Percentiles rank a stretch among this genome's conserved stretches.
phyloP scores from a whole-genome alignment of 2,888 invertebrate genomes.

The Phaonia tiefii region DNA sequence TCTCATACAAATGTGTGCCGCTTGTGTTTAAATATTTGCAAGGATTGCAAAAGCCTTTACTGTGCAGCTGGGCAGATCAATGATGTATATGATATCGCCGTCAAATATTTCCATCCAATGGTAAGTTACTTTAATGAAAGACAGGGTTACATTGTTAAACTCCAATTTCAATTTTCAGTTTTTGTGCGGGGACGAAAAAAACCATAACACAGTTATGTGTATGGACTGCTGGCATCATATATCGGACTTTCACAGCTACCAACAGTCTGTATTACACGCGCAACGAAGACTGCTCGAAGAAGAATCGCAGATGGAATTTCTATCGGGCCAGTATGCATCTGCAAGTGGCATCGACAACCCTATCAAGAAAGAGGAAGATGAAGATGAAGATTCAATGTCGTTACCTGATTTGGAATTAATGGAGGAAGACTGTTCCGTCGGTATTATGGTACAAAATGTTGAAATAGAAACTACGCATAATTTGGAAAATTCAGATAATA shows the following conservation, averaged over 20 bases:
- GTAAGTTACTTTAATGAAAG: constrained; percentile 30
- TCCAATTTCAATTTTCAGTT: background rate
- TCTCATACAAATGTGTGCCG: constrained; percentile 46
- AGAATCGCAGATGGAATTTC: constrained; percentile 33
- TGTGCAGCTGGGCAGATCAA: constrained; percentile 50
- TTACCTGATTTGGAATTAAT: background rate
- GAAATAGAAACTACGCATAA: background rate
- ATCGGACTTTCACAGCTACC: background rate
- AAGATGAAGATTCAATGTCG: background rate
- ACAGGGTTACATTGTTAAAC: background rate
- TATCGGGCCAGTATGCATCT: constrained; percentile 57
- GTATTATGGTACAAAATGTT: background rate
- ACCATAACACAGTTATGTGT: background rate
- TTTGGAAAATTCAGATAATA: background rate
- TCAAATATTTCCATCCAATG: constrained; percentile 61
- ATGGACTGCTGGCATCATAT: background rate
- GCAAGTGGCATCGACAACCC: background rate
- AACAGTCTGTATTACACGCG: background rate
- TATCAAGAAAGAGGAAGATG: background rate
- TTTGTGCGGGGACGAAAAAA: constrained; percentile 36
- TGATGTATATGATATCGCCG: constrained; percentile 54
- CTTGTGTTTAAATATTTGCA: constrained; percentile 41
- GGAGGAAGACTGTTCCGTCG: background rate
- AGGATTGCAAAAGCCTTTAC: constrained; percentile 45
- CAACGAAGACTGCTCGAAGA: background rate